Base-by-base conservation (phyloP, 1,140 invertebrate genomes). In the Vanessa tameamea region DNA sequence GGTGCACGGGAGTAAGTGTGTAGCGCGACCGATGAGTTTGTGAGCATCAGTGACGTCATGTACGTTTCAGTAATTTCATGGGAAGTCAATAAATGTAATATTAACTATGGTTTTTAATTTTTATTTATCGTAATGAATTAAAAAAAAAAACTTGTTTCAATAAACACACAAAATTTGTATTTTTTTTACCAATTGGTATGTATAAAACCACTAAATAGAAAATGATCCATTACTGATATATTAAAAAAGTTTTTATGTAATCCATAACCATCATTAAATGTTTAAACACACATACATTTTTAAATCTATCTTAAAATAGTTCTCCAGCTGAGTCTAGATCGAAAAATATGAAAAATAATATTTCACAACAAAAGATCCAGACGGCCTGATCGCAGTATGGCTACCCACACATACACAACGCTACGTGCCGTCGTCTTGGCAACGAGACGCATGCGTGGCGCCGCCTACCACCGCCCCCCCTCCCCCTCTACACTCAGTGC, bases 391-490 rank as follows among this genome's bases (percentile, higher is more conserved):
- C 75, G 51, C 16, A 47, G 64, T 78, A 65, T 53, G 69, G 64
- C 26, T 72, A 82, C 87, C 47, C 89, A 89, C 87, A 88, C 84
- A 83, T 12, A 50, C 47, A 31, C 48, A 74, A 16, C 47, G 53
- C 57, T 91, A 92, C 90, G 90, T 92, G 90, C 89, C 87, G 90
- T 92, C 84, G 88, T 84, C 90, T 85, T 87, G 88, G 85, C 87
- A 92, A 92, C 90, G 84, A 72, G 69, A 83, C 90, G 90, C 90
- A 89, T 87, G 90, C 90, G 90, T 88, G 90, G 87, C 82, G 74
- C 85, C 88, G 87, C 88, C 90, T 79, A 87, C 83, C 79, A 65
- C 71, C 79, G 78, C 80, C 78, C 80, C 78, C 68, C 77, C 78
- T 74, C 78, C 75, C 77, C 66, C 61, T 68, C 47, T 48, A 68